phyloP scores from a whole-genome alignment of 2,113 vertebrate species.

The Blennius ocellaris region DNA sequence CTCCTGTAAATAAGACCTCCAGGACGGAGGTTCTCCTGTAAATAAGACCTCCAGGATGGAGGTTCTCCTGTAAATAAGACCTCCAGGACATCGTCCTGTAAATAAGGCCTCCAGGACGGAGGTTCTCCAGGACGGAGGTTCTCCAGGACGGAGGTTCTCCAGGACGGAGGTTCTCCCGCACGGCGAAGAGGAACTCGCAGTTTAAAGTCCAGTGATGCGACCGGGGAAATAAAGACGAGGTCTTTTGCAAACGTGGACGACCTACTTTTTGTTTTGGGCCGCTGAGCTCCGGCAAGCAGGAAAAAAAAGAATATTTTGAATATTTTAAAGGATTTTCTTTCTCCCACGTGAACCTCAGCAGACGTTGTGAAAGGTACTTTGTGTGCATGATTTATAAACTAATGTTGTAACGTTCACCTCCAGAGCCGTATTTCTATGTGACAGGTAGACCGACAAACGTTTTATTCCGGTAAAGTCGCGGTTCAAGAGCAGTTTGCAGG shows the following conservation, averaged over 20 bases:
- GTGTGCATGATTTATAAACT: not conserved
- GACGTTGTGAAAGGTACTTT: constrained; percentile 9
- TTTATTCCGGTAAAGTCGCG: too few relatives aligned
- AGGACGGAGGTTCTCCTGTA: not conserved
- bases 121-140: too few relatives aligned
- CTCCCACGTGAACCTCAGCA: not conserved
- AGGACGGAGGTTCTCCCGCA: not conserved
- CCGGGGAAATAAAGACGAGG: constrained; percentile 19
- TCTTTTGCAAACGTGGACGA: constrained; percentile 49
- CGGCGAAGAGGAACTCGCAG: constrained; percentile 1
- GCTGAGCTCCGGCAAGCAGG: constrained; percentile 20
- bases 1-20: not conserved
- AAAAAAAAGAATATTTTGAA: constrained; percentile 15
- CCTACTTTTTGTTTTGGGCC: constrained; percentile 59
- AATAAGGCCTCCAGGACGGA: not conserved
- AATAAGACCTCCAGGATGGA: not conserved
- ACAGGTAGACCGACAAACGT: too few relatives aligned
- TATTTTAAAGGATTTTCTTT: constrained; percentile 34
- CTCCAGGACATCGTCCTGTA: not conserved
- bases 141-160: not conserved
- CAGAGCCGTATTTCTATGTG: not conserved
- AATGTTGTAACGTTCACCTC: not conserved
- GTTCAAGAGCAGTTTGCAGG: too few relatives aligned
- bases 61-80: not conserved
- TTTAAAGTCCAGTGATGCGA: constrained; percentile 17